These are phyloP conservation scores for Cnemophilus loriae DNA, from an alignment of 2,113 vertebrate species.

Conservation along the genomic window DNA sequence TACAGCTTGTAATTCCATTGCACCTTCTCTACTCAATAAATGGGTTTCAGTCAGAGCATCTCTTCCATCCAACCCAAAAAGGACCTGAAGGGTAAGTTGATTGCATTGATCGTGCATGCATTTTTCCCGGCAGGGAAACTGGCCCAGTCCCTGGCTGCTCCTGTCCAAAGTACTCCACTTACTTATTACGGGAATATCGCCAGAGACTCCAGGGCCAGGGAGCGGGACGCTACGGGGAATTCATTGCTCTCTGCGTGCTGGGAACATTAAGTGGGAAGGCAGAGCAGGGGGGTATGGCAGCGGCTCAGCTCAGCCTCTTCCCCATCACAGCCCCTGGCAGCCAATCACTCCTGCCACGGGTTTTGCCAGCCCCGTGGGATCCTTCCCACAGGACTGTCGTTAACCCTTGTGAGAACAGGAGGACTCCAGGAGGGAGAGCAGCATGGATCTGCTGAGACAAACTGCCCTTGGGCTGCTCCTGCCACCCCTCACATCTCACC, in stretches of 20 bases:
- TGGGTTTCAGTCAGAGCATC: slow-evolving; percentile 39
- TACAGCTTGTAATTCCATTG: slow-evolving; percentile 28
- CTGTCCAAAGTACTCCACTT: neutral
- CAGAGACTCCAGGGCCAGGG: slow-evolving; percentile 16
- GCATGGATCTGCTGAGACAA: neutral
- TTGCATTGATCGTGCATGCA: neutral
- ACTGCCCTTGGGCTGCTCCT: neutral
- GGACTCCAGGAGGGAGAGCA: neutral
- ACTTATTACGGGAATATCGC: slow-evolving; percentile 4
- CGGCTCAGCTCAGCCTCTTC: neutral
- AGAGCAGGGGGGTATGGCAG: neutral
- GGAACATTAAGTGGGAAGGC: neutral
- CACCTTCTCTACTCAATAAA: slow-evolving; percentile 44
- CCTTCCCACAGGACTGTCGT: neutral
- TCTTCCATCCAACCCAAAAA: slow-evolving; percentile 33
- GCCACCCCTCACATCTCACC: neutral
- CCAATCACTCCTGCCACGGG: neutral
- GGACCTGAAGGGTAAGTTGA: slow-evolving; percentile 40
- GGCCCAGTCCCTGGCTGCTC: neutral
- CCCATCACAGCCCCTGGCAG: neutral
- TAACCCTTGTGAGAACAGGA: neutral
- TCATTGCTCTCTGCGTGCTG: neutral
- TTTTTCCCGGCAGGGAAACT: slow-evolving; percentile 25
- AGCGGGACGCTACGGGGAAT: neutral
- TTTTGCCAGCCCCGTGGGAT: neutral